Evolutionary conservation across 1,140 invertebrate genomes (phyloP).

Genomic region (Cyclina sinensis): DNA sequence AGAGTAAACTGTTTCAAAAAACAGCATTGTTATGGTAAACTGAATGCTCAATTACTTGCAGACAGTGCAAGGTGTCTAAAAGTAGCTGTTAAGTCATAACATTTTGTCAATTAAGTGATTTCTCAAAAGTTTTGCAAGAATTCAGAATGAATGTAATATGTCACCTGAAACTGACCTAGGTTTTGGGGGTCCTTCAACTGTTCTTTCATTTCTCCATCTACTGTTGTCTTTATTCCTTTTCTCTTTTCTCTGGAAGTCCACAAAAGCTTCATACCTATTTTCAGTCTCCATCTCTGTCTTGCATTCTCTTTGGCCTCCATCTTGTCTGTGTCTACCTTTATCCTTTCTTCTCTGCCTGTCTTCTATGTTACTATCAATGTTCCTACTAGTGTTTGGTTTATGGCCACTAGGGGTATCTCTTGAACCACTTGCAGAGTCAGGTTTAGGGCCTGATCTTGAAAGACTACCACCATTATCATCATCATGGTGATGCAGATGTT

Average conservation of each 20-base stretch:
- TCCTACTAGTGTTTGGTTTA: not conserved
- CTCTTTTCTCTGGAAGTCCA: not conserved
- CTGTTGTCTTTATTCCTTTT: not conserved
- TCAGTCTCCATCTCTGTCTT: not conserved
- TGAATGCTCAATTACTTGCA: too few species aligned
- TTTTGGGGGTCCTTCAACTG: not conserved
- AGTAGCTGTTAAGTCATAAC: too few species aligned
- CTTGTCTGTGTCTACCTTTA: not conserved
- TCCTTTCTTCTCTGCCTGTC: not conserved
- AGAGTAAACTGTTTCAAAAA: too few species aligned
- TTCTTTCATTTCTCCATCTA: not conserved
- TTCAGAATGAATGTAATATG: too few species aligned
- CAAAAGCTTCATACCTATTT: not conserved
- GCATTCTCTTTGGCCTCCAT: not conserved
- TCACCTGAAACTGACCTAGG: not conserved
- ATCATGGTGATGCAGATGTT: slow-evolving; percentile 13
- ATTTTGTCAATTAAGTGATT: too few species aligned
- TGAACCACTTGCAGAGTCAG: not conserved
- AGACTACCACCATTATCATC: not conserved
- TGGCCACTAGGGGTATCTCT: not conserved
- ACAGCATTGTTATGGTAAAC: too few species aligned
- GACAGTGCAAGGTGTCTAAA: too few species aligned
- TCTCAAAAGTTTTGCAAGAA: too few species aligned
- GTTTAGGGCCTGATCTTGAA: not conserved
- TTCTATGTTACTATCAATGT: not conserved